Evolutionary conservation across 1,140 invertebrate genomes (phyloP).

Genomic region (Bombus picipes): DNA sequence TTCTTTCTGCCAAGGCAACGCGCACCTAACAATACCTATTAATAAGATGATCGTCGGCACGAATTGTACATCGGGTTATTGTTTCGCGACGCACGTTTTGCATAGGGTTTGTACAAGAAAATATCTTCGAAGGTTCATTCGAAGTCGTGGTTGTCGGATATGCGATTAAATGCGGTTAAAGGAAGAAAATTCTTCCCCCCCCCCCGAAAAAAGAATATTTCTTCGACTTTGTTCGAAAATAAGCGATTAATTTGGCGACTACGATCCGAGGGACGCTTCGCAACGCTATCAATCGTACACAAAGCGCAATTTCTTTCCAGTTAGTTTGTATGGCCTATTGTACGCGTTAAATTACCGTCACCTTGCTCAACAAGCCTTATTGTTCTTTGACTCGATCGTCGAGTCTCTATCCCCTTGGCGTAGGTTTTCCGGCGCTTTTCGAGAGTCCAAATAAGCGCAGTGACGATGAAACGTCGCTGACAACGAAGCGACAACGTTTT

Average conservation of each 20-base stretch:
- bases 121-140: not conserved
- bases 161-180: no score
- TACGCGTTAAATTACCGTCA: slow-evolving; percentile 51
- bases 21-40: slow-evolving; percentile 49
- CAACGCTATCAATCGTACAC: slow-evolving; percentile 2
- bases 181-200: no score
- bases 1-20: slow-evolving; percentile 36
- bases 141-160: no score
- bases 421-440: slow-evolving; percentile 18
- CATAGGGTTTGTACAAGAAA: not conserved
- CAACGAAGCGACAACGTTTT: not conserved
- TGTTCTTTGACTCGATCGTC: slow-evolving; percentile 44
- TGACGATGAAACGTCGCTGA: not conserved
- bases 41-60: slow-evolving; percentile 24
- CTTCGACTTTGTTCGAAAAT: no score
- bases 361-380: slow-evolving; percentile 48
- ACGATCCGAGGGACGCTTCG: not conserved
- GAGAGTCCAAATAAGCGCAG: no score
- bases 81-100: not conserved
- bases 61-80: slow-evolving; percentile 11
- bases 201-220: no score
- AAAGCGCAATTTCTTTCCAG: slow-evolving; percentile 34
- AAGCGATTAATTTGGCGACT: not conserved
- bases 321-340: slow-evolving; percentile 26
- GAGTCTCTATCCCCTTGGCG: slow-evolving; percentile 21